Conservation (phyloP, 2,888 invertebrate genomes). For the Tipula vernalis region DNA sequence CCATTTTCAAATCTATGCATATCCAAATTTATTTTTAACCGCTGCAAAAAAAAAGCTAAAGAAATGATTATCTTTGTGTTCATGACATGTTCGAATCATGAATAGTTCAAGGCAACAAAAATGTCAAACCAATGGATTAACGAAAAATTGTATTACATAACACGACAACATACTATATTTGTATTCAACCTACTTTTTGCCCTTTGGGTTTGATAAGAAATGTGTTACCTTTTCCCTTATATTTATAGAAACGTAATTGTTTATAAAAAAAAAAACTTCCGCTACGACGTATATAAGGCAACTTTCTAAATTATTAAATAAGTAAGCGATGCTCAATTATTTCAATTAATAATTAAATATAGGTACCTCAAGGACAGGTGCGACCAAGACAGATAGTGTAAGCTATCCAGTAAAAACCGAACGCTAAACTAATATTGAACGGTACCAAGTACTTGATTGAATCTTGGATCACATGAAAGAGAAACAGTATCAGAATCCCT, state of each 20-base stretch:
- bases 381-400: not conserved
- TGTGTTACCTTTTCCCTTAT: not conserved
- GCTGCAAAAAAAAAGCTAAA: not conserved
- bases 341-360: not conserved
- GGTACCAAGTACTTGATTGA: not conserved
- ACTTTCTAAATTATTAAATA: not conserved
- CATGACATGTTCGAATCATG: conserved; percentile 6
- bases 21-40: not conserved
- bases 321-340: not conserved
- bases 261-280: not conserved
- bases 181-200: not conserved
- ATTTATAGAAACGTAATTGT: not conserved
- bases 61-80: conserved; percentile 21
- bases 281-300: not conserved
- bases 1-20: not conserved
- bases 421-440: not conserved
- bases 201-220: not conserved
- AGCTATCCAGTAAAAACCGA: not conserved
- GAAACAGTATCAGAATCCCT: not conserved
- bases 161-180: not conserved
- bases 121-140: not conserved
- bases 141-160: not conserved
- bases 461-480: not conserved
- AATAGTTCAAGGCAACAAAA: not conserved
- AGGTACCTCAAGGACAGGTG: not conserved